A percentile compares a stretch with the other conserved stretches of the same genome.
These are phyloP conservation scores for Mythimna lalbum DNA, from an alignment of 2,888 invertebrate genomes.

Conservation along the genomic window DNA sequence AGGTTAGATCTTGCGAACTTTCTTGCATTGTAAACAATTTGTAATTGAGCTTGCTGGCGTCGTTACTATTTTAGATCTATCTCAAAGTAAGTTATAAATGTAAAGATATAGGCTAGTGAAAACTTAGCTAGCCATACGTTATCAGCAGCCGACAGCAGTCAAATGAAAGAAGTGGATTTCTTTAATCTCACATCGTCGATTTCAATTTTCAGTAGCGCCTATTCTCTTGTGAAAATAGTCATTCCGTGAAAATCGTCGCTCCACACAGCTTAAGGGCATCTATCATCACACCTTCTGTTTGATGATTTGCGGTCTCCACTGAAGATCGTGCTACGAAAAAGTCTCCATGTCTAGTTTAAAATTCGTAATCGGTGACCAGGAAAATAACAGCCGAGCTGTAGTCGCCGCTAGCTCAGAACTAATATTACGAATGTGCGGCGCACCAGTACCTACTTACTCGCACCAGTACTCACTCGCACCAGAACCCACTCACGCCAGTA, in stretches of 20 bases:
- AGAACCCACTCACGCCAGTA: background rate
- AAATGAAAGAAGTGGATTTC: background rate
- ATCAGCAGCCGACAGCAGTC: background rate
- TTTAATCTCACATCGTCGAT: no score
- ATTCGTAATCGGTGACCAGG: background rate
- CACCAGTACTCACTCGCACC: background rate
- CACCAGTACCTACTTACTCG: background rate
- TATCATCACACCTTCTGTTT: no score
- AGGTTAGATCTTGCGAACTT: background rate
- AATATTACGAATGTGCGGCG: conserved; percentile 18
- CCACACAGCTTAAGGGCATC: no score
- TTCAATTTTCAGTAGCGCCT: background rate
- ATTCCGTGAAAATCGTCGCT: no score
- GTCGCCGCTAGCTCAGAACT: background rate
- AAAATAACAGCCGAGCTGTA: conserved; percentile 6
- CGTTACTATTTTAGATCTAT: no score
- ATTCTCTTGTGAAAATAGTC: no score
- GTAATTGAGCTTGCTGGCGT: background rate
- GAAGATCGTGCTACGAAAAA: no score
- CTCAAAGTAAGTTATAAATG: no score
- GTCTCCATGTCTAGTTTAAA: no score
- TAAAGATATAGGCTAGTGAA: background rate
- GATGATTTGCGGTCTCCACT: no score
- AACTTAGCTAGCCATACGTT: background rate
- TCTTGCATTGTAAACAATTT: conserved; percentile 7